phyloP scores from a whole-genome alignment of 1,140 invertebrate species.

The Daktulosphaira vitifoliae region DNA sequence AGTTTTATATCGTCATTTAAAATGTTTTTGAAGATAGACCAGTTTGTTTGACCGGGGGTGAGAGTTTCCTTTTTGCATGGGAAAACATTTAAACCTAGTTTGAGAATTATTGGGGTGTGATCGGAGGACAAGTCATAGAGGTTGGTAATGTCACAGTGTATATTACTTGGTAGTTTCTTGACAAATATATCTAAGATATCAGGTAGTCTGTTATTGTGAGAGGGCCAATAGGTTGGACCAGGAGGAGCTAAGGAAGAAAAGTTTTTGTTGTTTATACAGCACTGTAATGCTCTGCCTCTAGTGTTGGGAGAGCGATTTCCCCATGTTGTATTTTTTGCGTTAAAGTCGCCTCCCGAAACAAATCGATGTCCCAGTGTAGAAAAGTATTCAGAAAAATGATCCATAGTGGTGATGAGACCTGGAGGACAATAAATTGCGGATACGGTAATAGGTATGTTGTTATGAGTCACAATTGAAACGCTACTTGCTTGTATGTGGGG shows the following conservation, averaged over 20 bases:
- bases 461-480: constrained; percentile 35
- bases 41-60: too few species aligned
- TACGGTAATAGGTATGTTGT: constrained; percentile 36
- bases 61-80: too few species aligned
- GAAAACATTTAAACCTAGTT: too few species aligned
- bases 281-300: constrained; percentile 38
- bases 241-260: neutral
- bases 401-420: constrained; percentile 38
- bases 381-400: constrained; percentile 40
- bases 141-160: neutral
- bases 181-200: neutral
- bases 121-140: neutral
- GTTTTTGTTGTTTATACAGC: constrained; percentile 12
- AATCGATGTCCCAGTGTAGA: constrained; percentile 40
- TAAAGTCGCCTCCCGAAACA: constrained; percentile 43
- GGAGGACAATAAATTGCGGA: constrained; percentile 42
- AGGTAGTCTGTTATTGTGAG: neutral
- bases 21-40: too few species aligned
- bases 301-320: constrained; percentile 42
- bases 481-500: neutral
- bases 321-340: constrained; percentile 44
- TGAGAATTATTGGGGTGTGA: neutral
- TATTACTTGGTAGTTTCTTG: neutral
- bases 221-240: constrained; percentile 20
- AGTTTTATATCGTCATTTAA: too few species aligned